Evolutionary conservation across 2,797 vertebrate genomes (phyloP), one percentile per base, ranked within the genome.

Genomic region (Sparidentex hasta): DNA sequence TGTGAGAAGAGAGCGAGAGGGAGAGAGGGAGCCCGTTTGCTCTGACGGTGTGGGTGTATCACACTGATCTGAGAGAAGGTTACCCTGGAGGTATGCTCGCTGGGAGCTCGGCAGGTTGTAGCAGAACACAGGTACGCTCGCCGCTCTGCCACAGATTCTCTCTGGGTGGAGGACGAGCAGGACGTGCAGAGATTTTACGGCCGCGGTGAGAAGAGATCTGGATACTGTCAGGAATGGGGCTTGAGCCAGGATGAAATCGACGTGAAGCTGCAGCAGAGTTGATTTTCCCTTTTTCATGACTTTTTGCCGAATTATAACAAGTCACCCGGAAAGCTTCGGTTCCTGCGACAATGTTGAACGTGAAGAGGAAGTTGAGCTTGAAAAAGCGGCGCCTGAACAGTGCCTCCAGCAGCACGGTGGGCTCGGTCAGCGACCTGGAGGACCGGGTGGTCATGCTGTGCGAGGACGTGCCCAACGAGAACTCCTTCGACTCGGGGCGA

Each of bases 371-470:
- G 89, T 80, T 87, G 38, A 73, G 11, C 48, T 78, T 52, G n/a
- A 62, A 21, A 0, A 77, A 81, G 74, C 80, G 23, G 41, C 74
- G 47, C 0, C 80, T 81, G 54, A 66, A 87, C 78, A 93, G 91
- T 7, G 65, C 87, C 2, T 92, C 46, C 47, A 90, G 90, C 84
- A 91, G 92, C 64, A 65, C 46, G 0, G 81, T 67, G 0, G 84
- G 92, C 65, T 93, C 92, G 0, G 63, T 67, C 84, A 92, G 90
- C 2, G 95, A 96, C 83, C 81, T 87, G 61, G 85, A 93, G 59
- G 91, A 95, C 43, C 81, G 91, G 13, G 94, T 96, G 59, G 82
- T 96, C 83, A 95, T 96, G 96, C 38, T 92, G 3, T 94, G 94
- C 0, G 93, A 96, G 48, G 94, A 95, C 6, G 1, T 95, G 5